These are phyloP conservation scores for Mesoclemmys tuberculata DNA, from an alignment of 2,113 vertebrate species.

Conservation along the genomic window DNA sequence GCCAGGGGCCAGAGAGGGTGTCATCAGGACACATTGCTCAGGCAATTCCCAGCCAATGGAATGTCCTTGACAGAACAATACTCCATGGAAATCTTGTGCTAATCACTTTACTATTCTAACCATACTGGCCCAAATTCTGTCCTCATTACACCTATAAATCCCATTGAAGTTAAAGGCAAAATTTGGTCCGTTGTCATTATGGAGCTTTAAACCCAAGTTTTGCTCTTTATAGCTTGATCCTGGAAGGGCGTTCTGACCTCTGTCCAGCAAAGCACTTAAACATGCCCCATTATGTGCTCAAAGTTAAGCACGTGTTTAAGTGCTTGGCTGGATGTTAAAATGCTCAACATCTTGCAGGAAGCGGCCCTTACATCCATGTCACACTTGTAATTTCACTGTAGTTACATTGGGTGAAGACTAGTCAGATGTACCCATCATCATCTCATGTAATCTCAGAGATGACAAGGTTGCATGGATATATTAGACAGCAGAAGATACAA, in stretches of 20 bases:
- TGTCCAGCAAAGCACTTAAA: background rate
- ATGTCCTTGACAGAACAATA: no score
- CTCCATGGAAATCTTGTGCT: background rate
- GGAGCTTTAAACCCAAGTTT: background rate
- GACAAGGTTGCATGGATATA: background rate
- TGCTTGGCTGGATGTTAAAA: background rate
- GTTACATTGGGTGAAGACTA: background rate
- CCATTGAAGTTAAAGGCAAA: background rate
- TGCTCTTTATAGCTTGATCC: background rate
- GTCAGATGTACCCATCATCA: background rate
- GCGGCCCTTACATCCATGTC: background rate
- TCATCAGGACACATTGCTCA: no score
- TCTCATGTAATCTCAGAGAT: background rate
- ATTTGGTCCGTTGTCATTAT: background rate
- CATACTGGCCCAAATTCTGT: background rate
- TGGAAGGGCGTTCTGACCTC: background rate
- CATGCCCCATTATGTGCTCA: background rate
- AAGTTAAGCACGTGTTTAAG: background rate
- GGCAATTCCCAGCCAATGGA: no score
- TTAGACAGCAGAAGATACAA: background rate
- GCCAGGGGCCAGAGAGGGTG: no score
- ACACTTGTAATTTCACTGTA: accelerated
- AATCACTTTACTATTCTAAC: background rate
- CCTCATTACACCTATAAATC: background rate
- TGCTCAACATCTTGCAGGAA: background rate